These are phyloP conservation scores for Gambelia wislizenii DNA, from an alignment of 2,797 vertebrate species.

Conservation along the genomic window DNA sequence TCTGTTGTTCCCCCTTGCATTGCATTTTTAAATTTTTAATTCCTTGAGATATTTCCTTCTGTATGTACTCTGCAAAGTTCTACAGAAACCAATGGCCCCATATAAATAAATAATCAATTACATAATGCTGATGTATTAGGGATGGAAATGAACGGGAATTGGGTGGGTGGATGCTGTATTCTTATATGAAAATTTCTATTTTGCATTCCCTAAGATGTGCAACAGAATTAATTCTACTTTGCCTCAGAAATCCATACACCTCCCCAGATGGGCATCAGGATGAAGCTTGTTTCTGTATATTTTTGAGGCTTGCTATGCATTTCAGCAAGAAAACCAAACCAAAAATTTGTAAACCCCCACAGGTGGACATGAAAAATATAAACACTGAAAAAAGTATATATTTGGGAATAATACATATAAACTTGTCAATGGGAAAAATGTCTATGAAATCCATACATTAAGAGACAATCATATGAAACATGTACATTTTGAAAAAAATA, in stretches of 20 bases:
- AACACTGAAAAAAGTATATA: not conserved
- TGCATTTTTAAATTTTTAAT: too few relatives aligned
- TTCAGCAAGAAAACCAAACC: too few relatives aligned
- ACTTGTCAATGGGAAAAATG: not conserved
- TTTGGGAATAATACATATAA: not conserved
- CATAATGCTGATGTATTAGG: not conserved
- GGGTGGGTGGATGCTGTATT: too few relatives aligned
- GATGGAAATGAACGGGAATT: not conserved
- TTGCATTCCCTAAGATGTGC: not conserved
- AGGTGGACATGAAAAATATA: too few relatives aligned
- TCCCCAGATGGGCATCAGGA: not conserved
- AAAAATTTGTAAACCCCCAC: too few relatives aligned
- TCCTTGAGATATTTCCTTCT: not conserved
- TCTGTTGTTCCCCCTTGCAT: not conserved
- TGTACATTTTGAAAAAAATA: not conserved
- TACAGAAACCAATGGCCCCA: not conserved
- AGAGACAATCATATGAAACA: not conserved
- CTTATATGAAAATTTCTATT: not conserved
- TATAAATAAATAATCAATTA: not conserved
- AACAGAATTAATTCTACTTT: not conserved
- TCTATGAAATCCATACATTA: not conserved
- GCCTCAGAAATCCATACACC: not conserved
- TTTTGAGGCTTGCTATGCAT: too few relatives aligned
- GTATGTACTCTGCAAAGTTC: not conserved
- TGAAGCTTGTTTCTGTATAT: too few relatives aligned